A percentile compares a stretch with the other conserved stretches of the same genome.
phyloP scores from a whole-genome alignment of 2,888 invertebrate genomes.

The Darwinula stevensoni region DNA sequence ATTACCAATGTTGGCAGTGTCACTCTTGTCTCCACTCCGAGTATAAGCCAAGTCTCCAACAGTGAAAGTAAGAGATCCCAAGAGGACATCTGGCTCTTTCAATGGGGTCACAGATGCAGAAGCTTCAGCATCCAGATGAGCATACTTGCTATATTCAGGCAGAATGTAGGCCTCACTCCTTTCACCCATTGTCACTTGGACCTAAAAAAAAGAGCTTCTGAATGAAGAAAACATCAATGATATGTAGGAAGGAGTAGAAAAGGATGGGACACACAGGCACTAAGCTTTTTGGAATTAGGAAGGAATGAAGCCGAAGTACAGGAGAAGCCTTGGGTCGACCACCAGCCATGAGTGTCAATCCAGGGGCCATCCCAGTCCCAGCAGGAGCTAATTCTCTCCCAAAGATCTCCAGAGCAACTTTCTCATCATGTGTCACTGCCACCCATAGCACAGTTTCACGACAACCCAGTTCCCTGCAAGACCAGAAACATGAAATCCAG shows the following conservation, averaged over 20 bases:
- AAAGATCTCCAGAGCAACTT: conserved; percentile 19
- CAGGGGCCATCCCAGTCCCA: conserved; percentile 23
- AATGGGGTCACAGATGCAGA: too few species aligned
- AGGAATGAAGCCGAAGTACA: conserved; percentile 19
- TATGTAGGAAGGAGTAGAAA: too few species aligned
- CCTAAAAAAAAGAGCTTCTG: too few species aligned
- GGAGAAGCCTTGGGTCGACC: conserved; percentile 21
- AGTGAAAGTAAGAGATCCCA: too few species aligned
- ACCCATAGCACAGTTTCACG: conserved; percentile 20
- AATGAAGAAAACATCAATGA: too few species aligned
- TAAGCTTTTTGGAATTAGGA: conserved; percentile 16
- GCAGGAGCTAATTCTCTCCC: conserved; percentile 21
- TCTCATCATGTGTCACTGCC: conserved; percentile 19
- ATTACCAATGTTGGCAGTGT: conserved; percentile 19
- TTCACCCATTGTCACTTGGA: too few species aligned
- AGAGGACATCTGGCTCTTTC: too few species aligned
- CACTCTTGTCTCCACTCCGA: conserved; percentile 22
- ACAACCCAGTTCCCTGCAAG: conserved; percentile 7
- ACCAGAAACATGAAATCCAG: not conserved
- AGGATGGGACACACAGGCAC: too few species aligned
- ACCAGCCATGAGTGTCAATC: conserved; percentile 18
- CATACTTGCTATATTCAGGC: too few species aligned
- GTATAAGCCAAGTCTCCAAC: conserved; percentile 19
- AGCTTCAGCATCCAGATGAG: too few species aligned
- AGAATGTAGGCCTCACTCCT: too few species aligned